Conservation (phyloP, 2,113 vertebrate species). For the Calyptomena viridis region DNA sequence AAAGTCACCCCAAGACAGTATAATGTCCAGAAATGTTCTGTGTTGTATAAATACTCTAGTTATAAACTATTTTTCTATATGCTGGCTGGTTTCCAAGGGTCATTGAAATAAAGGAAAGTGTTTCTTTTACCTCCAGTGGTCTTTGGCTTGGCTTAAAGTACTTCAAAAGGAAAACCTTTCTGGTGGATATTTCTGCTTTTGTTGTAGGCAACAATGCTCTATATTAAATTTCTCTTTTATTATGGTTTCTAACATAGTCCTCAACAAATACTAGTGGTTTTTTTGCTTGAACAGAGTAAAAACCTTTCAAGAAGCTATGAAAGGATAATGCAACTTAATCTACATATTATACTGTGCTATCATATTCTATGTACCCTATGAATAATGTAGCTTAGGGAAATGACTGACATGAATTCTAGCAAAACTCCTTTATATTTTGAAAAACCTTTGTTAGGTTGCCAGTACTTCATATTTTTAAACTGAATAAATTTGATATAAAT, state of each 20-base stretch:
- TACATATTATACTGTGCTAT: neutral
- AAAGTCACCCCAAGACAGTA: no score
- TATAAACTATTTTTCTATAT: neutral
- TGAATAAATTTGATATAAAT: neutral
- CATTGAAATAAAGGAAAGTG: neutral
- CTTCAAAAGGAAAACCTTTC: neutral
- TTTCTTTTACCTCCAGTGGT: neutral
- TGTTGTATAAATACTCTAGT: neutral
- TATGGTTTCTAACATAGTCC: neutral
- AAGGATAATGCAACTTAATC: neutral
- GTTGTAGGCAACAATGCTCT: neutral
- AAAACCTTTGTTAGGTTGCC: slow-evolving; percentile 20
- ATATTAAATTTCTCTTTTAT: neutral
- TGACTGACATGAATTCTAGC: neutral
- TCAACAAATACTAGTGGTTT: neutral
- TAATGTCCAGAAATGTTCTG: neutral
- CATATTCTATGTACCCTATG: neutral
- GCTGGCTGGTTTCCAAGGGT: neutral
- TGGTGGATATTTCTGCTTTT: neutral
- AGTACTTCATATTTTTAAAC: neutral
- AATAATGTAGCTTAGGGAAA: neutral
- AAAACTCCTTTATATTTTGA: neutral
- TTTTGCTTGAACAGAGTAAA: neutral
- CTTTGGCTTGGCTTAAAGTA: neutral
- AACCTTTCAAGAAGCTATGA: neutral